A percentile compares a stretch with the other conserved stretches of the same genome.
Evolutionary conservation across 2,113 vertebrate genomes (phyloP).

Genomic region (Vulpes lagopus): DNA sequence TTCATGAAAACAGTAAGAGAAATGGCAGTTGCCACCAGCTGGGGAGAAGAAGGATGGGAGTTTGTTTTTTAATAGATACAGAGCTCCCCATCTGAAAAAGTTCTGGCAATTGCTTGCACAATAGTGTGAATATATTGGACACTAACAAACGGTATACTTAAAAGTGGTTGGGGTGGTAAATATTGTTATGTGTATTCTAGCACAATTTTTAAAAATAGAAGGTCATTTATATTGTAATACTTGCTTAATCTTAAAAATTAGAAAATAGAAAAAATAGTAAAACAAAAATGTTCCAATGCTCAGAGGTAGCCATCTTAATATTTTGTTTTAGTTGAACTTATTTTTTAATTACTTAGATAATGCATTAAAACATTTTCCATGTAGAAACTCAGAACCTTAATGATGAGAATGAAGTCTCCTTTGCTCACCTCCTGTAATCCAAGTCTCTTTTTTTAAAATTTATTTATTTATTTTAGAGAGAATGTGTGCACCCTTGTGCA

Average conservation of each 20-base stretch:
- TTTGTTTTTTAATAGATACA: not conserved
- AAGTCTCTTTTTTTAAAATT: not conserved
- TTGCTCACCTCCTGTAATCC: not conserved
- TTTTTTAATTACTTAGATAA: not conserved
- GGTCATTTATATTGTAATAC: not conserved
- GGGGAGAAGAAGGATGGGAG: not conserved
- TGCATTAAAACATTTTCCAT: not conserved
- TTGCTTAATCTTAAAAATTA: not conserved
- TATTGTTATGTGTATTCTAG: constrained; percentile 24
- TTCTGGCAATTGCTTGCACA: not conserved
- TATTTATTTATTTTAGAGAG: not conserved
- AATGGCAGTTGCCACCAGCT: not conserved
- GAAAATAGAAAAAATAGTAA: not conserved
- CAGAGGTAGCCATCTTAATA: not conserved
- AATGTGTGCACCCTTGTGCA: accelerated
- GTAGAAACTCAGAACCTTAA: not conserved
- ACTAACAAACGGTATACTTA: not conserved
- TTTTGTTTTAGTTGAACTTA: not conserved
- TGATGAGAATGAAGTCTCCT: not conserved
- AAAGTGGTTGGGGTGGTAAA: not conserved
- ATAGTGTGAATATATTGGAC: not conserved
- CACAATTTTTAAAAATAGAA: not conserved
- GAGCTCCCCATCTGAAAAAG: not conserved
- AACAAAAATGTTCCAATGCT: not conserved
- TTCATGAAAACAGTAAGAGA: not conserved